Conservation (phyloP, 64 coral and sea anemone genomes). For the Montipora sp. region DNA sequence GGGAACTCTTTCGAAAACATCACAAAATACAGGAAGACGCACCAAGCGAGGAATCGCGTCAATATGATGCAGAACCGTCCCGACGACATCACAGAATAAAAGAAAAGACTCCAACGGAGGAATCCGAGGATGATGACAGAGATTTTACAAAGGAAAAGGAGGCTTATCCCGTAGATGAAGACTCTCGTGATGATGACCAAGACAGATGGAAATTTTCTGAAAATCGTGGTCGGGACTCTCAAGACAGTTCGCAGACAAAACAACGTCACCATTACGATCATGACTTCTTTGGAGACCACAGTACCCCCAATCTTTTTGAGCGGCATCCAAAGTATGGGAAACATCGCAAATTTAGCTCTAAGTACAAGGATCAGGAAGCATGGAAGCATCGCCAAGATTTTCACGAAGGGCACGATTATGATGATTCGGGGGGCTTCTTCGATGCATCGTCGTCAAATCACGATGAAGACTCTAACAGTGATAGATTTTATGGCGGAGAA, state of each 20-base stretch:
- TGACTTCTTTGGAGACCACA: neutral
- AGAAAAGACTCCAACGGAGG: neutral
- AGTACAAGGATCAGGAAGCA: neutral
- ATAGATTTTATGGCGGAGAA: conserved; percentile 38
- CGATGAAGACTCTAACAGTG: neutral
- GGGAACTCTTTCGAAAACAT: neutral
- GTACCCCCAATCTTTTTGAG: neutral
- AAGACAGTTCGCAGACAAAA: neutral
- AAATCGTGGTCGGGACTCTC: neutral
- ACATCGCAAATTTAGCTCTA: neutral
- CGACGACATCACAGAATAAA: neutral
- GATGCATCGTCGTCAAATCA: neutral
- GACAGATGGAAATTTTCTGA: neutral
- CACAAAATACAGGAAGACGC: neutral
- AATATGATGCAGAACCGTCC: neutral
- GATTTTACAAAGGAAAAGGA: conserved; percentile 27
- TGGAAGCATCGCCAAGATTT: neutral
- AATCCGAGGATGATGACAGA: neutral
- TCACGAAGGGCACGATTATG: neutral
- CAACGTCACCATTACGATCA: neutral
- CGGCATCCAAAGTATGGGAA: neutral
- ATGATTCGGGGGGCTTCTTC: conserved; percentile 14
- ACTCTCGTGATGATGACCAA: neutral
- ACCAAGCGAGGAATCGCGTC: neutral
- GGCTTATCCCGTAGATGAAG: neutral